Percentiles rank a stretch among this genome's conserved stretches.
Evolutionary conservation across 2,888 invertebrate genomes (phyloP).

Genomic region (Ligdia adustata): DNA sequence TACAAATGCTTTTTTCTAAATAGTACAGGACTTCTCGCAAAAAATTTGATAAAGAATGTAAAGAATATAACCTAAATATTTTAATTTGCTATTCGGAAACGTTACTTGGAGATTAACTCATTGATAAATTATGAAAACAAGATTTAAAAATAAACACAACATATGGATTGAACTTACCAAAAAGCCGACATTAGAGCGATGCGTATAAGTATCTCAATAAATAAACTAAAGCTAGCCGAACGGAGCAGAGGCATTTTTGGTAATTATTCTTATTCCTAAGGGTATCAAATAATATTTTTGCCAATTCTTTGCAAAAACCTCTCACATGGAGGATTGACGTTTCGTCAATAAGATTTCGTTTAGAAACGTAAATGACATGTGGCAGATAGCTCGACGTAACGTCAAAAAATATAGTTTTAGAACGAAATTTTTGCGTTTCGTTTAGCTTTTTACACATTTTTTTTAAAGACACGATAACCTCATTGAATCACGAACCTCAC

Average conservation of each 20-base stretch:
- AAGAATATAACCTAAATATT: background rate
- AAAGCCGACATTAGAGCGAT: constrained; percentile 76
- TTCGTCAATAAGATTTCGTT: constrained; percentile 43
- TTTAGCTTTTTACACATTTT: too few species aligned
- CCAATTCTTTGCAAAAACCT: constrained; percentile 21
- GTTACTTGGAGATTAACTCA: constrained; percentile 32
- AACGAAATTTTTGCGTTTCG: constrained; percentile 31
- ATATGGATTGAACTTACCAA: constrained; percentile 77
- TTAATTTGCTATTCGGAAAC: background rate
- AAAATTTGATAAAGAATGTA: background rate
- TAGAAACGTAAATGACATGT: constrained; percentile 26
- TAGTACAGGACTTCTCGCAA: background rate
- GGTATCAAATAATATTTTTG: constrained; percentile 20
- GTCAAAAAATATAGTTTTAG: constrained; percentile 10
- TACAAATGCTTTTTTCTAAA: background rate
- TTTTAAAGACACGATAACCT: too few species aligned
- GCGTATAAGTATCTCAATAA: constrained; percentile 79
- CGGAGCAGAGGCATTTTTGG: constrained; percentile 72
- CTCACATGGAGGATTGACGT: constrained; percentile 36
- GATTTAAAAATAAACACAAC: constrained; percentile 29
- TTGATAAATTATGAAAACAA: constrained; percentile 41
- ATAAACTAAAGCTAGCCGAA: constrained; percentile 71
- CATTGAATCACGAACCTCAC: too few species aligned
- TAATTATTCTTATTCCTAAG: too few species aligned
- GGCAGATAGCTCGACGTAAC: background rate